Percentiles rank a stretch among this genome's conserved stretches.
Conservation (phyloP, 2,888 invertebrate genomes). For the Hypena proboscidalis region DNA sequence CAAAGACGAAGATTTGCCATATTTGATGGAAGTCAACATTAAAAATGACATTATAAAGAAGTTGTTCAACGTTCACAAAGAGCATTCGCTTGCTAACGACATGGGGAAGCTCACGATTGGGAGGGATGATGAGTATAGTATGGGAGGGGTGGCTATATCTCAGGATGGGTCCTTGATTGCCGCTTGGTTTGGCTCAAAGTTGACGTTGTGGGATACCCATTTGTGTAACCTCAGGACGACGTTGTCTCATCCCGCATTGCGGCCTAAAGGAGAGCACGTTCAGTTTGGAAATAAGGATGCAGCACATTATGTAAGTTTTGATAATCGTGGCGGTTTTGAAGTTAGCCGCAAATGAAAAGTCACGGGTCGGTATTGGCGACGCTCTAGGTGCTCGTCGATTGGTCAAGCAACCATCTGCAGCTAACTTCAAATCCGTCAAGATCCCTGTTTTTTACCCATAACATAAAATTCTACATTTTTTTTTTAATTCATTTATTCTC, state of each 20-base stretch:
- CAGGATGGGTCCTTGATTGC: constrained; percentile 81
- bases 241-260: constrained; percentile 72
- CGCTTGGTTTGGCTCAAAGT: constrained; percentile 79
- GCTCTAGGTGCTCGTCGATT: too few relatives aligned
- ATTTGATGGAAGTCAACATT: constrained; percentile 47
- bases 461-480: too few relatives aligned
- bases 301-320: constrained; percentile 81
- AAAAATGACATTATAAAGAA: constrained; percentile 62
- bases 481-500: too few relatives aligned
- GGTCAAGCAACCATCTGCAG: too few relatives aligned
- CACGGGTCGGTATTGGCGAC: not conserved
- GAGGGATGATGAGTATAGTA: constrained; percentile 55
- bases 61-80: constrained; percentile 70
- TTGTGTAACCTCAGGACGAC: constrained; percentile 69
- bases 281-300: constrained; percentile 76
- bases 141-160: constrained; percentile 78
- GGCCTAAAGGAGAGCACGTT: constrained; percentile 73
- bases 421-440: too few relatives aligned
- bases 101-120: constrained; percentile 43
- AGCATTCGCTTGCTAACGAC: constrained; percentile 44
- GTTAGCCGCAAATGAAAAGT: not conserved
- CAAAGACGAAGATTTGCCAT: constrained; percentile 50
- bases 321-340: too few relatives aligned
- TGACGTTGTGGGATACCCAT: constrained; percentile 79
- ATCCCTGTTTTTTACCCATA: too few relatives aligned